phyloP scores from a whole-genome alignment of 2,888 invertebrate species.

The Conchocele bisecta region DNA sequence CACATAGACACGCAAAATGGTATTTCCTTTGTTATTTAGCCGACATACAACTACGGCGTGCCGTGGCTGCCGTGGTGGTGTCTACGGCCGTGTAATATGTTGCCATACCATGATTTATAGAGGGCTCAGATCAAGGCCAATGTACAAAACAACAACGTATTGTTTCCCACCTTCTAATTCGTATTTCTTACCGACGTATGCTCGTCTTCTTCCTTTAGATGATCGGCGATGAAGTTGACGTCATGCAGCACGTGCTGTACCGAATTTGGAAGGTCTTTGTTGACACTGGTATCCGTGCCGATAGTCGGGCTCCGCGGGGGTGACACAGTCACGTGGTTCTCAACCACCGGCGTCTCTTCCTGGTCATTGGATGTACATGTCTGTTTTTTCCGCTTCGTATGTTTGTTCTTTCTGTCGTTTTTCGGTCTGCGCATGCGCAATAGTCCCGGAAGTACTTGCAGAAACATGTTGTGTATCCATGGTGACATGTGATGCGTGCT shows the following conservation, averaged over 20 bases:
- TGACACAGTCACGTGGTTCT: background rate
- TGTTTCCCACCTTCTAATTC: too few relatives aligned
- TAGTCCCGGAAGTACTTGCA: conserved; percentile 95
- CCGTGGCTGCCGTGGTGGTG: too few relatives aligned
- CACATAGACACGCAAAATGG: too few relatives aligned
- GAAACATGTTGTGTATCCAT: conserved; percentile 97
- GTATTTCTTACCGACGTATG: conserved; percentile 69
- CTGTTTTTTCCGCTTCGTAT: conserved; percentile 64
- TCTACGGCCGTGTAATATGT: too few relatives aligned
- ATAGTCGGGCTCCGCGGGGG: background rate
- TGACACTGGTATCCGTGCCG: background rate
- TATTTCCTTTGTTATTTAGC: too few relatives aligned
- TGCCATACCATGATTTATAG: too few relatives aligned
- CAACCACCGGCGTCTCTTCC: background rate
- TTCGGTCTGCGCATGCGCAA: conserved; percentile 94
- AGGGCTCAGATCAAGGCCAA: too few relatives aligned
- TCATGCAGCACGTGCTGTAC: conserved; percentile 89
- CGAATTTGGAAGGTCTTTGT: conserved; percentile 11
- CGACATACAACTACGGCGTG: too few relatives aligned
- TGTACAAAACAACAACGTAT: too few relatives aligned
- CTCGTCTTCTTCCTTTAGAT: conserved; percentile 72
- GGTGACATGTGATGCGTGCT: conserved; percentile 99
- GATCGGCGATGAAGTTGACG: conserved; percentile 74
- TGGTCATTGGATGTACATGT: conserved; percentile 75
- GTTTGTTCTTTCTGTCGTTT: background rate